phyloP scores from a whole-genome alignment of 2,113 vertebrate genomes.

The Motacilla tschutschensis region DNA sequence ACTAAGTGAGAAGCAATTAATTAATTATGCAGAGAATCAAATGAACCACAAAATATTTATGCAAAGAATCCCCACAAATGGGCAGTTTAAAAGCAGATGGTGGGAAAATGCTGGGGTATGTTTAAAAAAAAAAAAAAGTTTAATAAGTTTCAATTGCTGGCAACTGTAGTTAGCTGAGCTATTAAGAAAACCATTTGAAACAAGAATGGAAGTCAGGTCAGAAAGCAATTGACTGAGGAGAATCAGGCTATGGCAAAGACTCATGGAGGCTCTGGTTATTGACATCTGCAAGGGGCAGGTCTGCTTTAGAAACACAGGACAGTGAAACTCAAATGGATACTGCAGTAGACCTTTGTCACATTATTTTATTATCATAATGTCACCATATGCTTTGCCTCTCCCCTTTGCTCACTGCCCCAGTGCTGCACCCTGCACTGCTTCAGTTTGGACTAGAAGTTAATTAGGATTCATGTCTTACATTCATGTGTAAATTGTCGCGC shows the following conservation, averaged over 20 bases:
- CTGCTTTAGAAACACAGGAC: not conserved
- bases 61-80: constrained; percentile 41
- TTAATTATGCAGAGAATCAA: constrained; percentile 63
- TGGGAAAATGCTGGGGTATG: constrained; percentile 1
- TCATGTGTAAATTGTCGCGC: not conserved
- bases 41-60: constrained; percentile 63
- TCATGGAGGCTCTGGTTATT: not conserved
- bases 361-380: not conserved
- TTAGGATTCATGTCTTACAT: not conserved
- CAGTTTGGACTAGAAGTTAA: not conserved
- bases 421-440: not conserved
- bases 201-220: constrained; percentile 8
- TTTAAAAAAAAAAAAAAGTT: not conserved
- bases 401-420: not conserved
- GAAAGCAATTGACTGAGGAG: constrained; percentile 9
- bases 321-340: not conserved
- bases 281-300: not conserved
- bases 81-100: constrained; percentile 49
- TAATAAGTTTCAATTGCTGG: constrained; percentile 14
- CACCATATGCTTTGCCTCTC: not conserved
- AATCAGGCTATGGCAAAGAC: not conserved
- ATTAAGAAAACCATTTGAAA: constrained; percentile 18
- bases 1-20: constrained; percentile 59
- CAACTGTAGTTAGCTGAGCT: constrained; percentile 8
- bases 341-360: not conserved